These are phyloP conservation scores for Lycaon pictus DNA, from an alignment of 2,113 vertebrate genomes.

Conservation along the genomic window DNA sequence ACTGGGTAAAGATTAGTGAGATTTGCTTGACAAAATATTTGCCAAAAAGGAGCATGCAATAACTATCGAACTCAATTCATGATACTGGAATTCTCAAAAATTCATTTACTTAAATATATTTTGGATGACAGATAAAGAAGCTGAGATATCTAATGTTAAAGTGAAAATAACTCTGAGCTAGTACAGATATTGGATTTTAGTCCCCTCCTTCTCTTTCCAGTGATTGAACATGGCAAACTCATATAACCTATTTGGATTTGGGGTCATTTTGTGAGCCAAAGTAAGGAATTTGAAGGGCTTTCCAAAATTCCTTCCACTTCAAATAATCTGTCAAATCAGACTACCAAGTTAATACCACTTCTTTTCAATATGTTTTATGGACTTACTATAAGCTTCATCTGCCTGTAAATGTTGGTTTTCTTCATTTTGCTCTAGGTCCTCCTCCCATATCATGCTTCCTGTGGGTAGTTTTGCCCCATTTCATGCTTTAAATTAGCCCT, in stretches of 20 bases:
- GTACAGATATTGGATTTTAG: not conserved
- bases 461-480: not conserved
- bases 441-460: not conserved
- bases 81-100: not conserved
- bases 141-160: not conserved
- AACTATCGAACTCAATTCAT: not conserved
- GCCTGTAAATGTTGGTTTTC: not conserved
- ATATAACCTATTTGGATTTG: not conserved
- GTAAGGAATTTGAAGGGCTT: not conserved
- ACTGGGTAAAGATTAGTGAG: not conserved
- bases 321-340: not conserved
- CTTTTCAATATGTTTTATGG: not conserved
- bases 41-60: not conserved
- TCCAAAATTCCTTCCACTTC: not conserved
- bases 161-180: not conserved
- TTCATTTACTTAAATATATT: not conserved
- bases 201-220: not conserved
- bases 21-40: not conserved
- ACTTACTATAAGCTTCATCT: not conserved
- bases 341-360: not conserved
- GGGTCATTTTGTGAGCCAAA: not conserved
- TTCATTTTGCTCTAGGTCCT: not conserved
- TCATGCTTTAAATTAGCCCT: not conserved
- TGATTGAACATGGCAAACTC: not conserved
- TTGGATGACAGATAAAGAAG: not conserved